These are phyloP conservation scores for Conger conger DNA, from an alignment of 2,113 vertebrate genomes.

Conservation along the genomic window DNA sequence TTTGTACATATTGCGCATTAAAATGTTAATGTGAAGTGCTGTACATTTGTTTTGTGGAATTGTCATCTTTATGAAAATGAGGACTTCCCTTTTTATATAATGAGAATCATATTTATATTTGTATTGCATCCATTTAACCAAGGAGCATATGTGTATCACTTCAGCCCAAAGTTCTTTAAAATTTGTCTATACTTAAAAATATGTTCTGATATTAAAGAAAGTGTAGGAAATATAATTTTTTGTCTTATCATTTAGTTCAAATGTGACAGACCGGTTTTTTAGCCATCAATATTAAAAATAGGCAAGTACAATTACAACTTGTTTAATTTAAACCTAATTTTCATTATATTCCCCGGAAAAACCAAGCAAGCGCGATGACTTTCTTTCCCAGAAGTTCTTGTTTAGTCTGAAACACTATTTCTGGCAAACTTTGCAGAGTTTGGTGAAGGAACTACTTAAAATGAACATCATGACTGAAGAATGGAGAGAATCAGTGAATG, in stretches of 20 bases:
- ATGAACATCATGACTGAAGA: not conserved
- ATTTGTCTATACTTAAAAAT: not conserved
- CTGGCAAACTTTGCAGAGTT: not conserved
- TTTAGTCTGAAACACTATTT: not conserved
- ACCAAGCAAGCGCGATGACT: too few species aligned
- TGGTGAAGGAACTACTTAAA: not conserved
- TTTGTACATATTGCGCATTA: not conserved
- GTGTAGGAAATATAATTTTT: not conserved
- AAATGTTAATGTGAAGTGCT: not conserved
- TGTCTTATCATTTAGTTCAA: not conserved
- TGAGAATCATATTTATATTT: not conserved
- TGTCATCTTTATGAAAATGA: not conserved
- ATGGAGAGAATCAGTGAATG: not conserved
- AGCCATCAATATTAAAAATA: not conserved
- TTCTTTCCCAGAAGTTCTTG: not conserved
- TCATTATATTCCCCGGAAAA: not conserved
- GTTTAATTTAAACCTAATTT: not conserved
- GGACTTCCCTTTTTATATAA: not conserved
- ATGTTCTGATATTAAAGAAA: not conserved
- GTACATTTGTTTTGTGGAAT: not conserved
- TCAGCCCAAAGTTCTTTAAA: not conserved
- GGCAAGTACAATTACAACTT: not conserved
- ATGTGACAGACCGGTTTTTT: not conserved
- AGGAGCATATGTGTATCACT: not conserved
- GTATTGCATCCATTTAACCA: not conserved